These are phyloP conservation scores for Cranoglanis bouderius DNA, from an alignment of 2,113 vertebrate species.

Conservation along the genomic window DNA sequence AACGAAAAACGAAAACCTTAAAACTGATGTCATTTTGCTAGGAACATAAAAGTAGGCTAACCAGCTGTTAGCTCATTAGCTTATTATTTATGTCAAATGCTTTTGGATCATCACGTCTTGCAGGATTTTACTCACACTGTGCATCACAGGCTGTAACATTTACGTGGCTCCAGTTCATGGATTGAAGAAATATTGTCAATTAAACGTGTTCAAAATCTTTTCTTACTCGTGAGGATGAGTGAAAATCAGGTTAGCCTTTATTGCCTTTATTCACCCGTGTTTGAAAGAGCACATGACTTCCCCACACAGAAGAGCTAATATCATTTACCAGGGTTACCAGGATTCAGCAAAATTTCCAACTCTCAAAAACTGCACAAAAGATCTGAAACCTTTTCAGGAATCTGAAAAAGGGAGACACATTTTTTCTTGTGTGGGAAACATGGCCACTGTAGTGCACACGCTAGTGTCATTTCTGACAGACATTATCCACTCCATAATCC, in stretches of 20 bases:
- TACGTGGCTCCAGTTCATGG: neutral
- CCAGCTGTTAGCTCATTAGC: neutral
- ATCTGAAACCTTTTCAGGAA: neutral
- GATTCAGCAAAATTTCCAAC: neutral
- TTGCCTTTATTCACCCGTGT: neutral
- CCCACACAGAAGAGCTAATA: neutral
- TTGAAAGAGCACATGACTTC: neutral
- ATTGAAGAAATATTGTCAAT: no score
- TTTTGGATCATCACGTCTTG: neutral
- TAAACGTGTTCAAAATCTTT: no score
- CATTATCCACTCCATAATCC: neutral
- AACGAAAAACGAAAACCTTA: neutral
- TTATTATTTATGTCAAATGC: neutral
- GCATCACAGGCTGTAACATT: neutral
- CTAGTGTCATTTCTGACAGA: neutral
- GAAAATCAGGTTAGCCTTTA: neutral
- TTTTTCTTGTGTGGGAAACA: neutral
- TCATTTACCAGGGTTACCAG: neutral
- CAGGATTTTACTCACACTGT: neutral
- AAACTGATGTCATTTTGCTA: neutral
- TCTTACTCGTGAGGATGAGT: neutral
- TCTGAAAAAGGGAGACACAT: neutral
- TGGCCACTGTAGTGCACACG: neutral
- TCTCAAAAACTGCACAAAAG: neutral
- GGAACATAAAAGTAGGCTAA: neutral